Conservation (phyloP, 2,888 invertebrate genomes). For the Ephialtes manifestator region DNA sequence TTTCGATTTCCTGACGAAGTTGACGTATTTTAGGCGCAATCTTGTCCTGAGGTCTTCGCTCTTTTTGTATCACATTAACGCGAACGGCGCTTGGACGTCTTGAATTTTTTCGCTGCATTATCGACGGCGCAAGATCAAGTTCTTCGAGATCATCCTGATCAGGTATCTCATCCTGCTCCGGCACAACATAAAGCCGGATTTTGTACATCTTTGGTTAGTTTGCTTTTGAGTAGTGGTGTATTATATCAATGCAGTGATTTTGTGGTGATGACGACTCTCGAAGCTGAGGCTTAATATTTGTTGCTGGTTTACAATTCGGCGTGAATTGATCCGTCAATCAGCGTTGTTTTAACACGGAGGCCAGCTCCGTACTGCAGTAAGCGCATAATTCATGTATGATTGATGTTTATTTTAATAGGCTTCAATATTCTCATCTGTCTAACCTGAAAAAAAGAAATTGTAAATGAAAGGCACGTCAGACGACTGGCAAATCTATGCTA, state of each 20-base stretch:
- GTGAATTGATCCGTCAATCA: neutral
- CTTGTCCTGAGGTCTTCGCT: conserved; percentile 68
- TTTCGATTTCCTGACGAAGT: conserved; percentile 69
- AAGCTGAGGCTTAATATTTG: neutral
- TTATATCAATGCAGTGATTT: neutral
- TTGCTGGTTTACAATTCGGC: neutral
- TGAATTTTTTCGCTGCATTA: conserved; percentile 76
- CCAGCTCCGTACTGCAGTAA: conserved; percentile 66
- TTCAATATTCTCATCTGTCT: conserved; percentile 17
- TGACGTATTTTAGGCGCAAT: conserved; percentile 70
- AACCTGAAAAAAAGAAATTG: conserved; percentile 44
- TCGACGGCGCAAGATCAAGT: conserved; percentile 68
- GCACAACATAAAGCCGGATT: conserved; percentile 78
- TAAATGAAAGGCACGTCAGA: conserved; percentile 30
- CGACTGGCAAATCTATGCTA: neutral
- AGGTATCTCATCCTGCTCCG: conserved; percentile 75
- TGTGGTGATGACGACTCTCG: neutral
- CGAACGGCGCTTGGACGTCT: conserved; percentile 74
- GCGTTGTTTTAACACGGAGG: conserved; percentile 61
- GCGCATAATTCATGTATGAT: conserved; percentile 58
- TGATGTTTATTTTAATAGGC: conserved; percentile 3
- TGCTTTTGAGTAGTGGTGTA: conserved; percentile 12
- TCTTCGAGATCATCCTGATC: conserved; percentile 73
- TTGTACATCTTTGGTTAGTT: conserved; percentile 74
- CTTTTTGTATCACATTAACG: conserved; percentile 73